phyloP scores from a whole-genome alignment of 1,140 invertebrate species.

The Drosophila nigromelanica region DNA sequence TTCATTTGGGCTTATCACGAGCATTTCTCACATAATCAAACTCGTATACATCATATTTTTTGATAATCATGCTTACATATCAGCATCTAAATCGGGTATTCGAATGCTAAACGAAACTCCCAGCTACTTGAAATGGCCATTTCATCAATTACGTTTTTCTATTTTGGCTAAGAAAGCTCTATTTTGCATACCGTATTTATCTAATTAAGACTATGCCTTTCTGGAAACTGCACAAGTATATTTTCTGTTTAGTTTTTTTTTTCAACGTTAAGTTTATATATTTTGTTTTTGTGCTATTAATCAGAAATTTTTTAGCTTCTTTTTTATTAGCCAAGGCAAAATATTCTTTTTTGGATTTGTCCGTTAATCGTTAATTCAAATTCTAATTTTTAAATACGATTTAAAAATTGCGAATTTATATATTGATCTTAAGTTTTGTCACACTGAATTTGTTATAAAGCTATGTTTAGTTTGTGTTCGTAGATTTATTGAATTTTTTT shows the following conservation, averaged over 20 bases:
- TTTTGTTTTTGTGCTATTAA: slow-evolving; percentile 67
- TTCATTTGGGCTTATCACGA: slow-evolving; percentile 51
- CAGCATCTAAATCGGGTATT: slow-evolving; percentile 73
- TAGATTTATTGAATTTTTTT: slow-evolving; percentile 29
- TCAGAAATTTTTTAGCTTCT: slow-evolving; percentile 78
- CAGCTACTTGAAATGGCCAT: slow-evolving; percentile 44
- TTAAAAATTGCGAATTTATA: slow-evolving; percentile 78
- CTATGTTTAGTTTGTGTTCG: slow-evolving; percentile 54
- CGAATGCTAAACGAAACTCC: slow-evolving; percentile 53
- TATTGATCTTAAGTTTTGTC: slow-evolving; percentile 54
- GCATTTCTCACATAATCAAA: slow-evolving; percentile 33
- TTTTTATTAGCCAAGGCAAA: slow-evolving; percentile 70
- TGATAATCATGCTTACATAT: slow-evolving; percentile 82
- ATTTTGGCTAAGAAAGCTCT: slow-evolving; percentile 66
- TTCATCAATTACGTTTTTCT: slow-evolving; percentile 43
- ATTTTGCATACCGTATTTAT: slow-evolving; percentile 55
- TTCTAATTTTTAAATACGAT: slow-evolving; percentile 75
- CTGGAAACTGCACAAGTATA: slow-evolving; percentile 33
- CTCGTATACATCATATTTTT: slow-evolving; percentile 57
- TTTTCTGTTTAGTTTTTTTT: slow-evolving; percentile 36
- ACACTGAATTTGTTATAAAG: slow-evolving; percentile 60
- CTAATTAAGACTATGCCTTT: slow-evolving; percentile 33
- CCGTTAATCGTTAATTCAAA: slow-evolving; percentile 56
- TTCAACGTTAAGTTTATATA: slow-evolving; percentile 25
- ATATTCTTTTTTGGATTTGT: slow-evolving; percentile 55